Base-by-base conservation (phyloP, 1,140 invertebrate species). In the Dolichoris vasculosae region DNA sequence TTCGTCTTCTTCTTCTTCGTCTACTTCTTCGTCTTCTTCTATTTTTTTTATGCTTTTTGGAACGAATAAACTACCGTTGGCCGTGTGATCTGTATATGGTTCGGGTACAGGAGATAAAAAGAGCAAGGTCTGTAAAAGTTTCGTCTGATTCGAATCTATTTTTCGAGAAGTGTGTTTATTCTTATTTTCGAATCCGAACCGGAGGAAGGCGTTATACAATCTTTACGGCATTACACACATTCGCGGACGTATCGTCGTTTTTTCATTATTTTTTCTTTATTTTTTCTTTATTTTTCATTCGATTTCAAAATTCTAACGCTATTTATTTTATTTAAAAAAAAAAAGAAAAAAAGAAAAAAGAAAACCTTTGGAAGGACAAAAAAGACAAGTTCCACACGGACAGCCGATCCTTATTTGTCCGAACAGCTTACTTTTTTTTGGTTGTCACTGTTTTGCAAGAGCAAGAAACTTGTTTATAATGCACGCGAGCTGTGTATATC, bases 381-480 rank as follows among this genome's bases (percentile, higher is more conserved):
- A 17, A 59, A 59, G n/a, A 17, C 26, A n/a, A 43, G 9, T n/a
- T 9, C 69, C 9, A 11, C 9, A 11, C 38, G 0, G 23, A 15
- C 4, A 17, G 23, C 69, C 8, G 20, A 43, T 73, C 38, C 69
- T 43, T 73, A 26, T 11, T 73, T 73, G 7, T 40, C 43, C 7
- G 13, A 43, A n/a, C 38, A 26, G 69, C 23, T 43, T 73, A 73
- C 69, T 59, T 59, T 59, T 59, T 59, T 59, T n/a, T 59, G 1
- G 20, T 73, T 73, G 38, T 23, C 38, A 43, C 38, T 43, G 32
- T 73, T 43, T 43, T 43, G 38, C 15, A 38, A 43, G 38, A 73
- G 38, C 6, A 7, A 73, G 20, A 73, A 73, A 73, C 38, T 73
- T n/a, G 38, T 73, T 73, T 73, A 26, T 73, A 43, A 73, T 73